Evolutionary conservation across 2,797 vertebrate genomes (phyloP).

Genomic region (Aphelocoma californica): DNA sequence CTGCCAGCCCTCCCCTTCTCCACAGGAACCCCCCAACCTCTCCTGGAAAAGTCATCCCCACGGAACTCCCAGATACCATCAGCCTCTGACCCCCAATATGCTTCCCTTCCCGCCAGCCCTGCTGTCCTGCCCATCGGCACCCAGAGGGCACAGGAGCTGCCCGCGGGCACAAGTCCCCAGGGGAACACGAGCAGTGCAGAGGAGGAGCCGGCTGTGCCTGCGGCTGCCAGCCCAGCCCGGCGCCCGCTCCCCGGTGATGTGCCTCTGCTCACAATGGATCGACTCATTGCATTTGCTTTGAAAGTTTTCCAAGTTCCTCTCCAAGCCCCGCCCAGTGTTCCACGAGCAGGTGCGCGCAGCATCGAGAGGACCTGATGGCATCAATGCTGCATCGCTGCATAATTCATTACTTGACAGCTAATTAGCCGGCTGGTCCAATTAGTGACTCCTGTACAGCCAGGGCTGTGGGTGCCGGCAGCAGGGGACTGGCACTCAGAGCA

Average conservation of each 20-base stretch:
- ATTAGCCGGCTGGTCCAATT: conserved; percentile 5
- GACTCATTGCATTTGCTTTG: background rate
- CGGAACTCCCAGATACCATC: background rate
- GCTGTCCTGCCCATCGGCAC: accelerated
- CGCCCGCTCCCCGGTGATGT: accelerated
- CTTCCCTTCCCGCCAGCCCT: background rate
- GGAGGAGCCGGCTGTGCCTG: background rate
- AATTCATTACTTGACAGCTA: conserved; percentile 5
- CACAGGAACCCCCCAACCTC: background rate
- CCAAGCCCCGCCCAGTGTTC: background rate
- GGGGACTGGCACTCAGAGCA: background rate
- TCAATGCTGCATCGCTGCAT: background rate
- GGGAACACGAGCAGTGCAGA: background rate
- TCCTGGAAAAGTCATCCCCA: background rate
- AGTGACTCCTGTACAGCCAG: background rate
- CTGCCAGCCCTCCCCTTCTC: background rate
- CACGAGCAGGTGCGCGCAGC: background rate
- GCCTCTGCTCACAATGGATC: accelerated
- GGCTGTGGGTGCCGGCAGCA: accelerated
- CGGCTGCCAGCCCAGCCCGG: background rate
- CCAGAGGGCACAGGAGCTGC: background rate
- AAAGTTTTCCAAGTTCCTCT: background rate
- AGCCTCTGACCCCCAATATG: background rate
- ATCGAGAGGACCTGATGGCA: background rate
- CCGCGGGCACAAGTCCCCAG: accelerated